Base-by-base conservation (phyloP, 2,888 invertebrate species). In the Drosophila meridionalis region DNA sequence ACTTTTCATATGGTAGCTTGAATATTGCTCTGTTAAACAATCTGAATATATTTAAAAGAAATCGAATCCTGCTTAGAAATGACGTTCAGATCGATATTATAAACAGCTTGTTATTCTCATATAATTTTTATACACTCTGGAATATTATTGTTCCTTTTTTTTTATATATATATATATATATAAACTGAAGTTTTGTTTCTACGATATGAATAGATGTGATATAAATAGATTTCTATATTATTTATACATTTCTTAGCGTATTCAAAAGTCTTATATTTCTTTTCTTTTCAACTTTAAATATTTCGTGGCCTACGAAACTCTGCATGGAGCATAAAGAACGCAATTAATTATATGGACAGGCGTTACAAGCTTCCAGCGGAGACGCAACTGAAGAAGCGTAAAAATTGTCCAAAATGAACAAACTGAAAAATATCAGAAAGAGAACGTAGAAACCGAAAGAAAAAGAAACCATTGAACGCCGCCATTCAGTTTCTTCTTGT, bases 331-430 rank as follows among this genome's bases (percentile, higher is more conserved):
- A 59, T 53, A 48, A 57, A 38, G 64, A 79, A 75, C 76, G 68
- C 85, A 82, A 84, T 87, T 84, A 87, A 85, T 84, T 87, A 87
- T 73, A 71, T 56, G 67, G 70, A 50, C 78, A 72, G 82, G 76
- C 87, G 78, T 74, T 73, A 73, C 67, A 78, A 80, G 59, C 65
- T 63, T 61, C 66, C 62, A 74, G 64, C 58, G 26, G 67, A 68
- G 64, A 53, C 43, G 67, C 74, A 80, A 78, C 81, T 80, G 75
- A 78, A 81, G 80, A 75, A 80, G 80, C 80, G 61, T 78, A 60
- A 32, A 78, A 78, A 68, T 58, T 64, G 48, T 62, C 53, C 20
- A 52, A 62, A 40, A 50, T 34, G 59, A n/a, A 26, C 7, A 36
- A 36, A 12, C 34, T 26, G 26, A 30, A 58, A 36, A 48, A n/a